Base-by-base conservation (phyloP, 2,888 invertebrate species). In the Agriopis leucophaearia region DNA sequence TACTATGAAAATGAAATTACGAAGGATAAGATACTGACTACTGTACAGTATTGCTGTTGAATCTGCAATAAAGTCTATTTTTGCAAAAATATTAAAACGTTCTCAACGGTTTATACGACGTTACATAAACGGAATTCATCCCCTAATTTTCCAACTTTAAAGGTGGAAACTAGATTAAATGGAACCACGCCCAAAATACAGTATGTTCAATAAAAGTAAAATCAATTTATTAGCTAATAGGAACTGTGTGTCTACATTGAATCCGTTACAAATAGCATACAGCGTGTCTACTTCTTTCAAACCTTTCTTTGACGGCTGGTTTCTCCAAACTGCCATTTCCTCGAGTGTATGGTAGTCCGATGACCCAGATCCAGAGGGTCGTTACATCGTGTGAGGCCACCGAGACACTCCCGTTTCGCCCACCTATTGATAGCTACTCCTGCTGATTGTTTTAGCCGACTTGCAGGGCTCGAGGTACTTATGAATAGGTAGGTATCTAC, bases 361-460 rank as follows among this genome's bases (percentile, higher is more conserved):
- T 68, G 68, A 68, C 68, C 68, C 64, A 68, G 59, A 63, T 68
- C 36, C 18, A 40, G 47, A 54, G 48, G 63, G 64, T 56, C 64
- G 54, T 64, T 64, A 64, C 68, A 64, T 51, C 67, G 63, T 50
- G 60, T 59, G 52, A 57, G 65, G 50, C 71, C 35, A 57, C 57
- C 59, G 64, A 69, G 70, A 74, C 74, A 69, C 74, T 75, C 74
- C 72, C 70, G 69, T 68, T 72, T 72, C 60, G 70, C 63, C 55
- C 51, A 56, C 54, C 69, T 73, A 54, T 51, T 55, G 66, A 74
- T 71, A 64, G 59, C 59, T 59, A 59, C 59, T 59, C 59, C 50
- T 64, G 65, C 75, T 68, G 56, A 64, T 66, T 67, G 66, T 63
- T 45, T 72, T 65, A 68, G 62, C 66, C 27, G 58, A 57, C 66